Percentiles rank a stretch among this genome's conserved stretches.
Conservation (phyloP, 2,797 vertebrate genomes). For the Semotilus atromaculatus region DNA sequence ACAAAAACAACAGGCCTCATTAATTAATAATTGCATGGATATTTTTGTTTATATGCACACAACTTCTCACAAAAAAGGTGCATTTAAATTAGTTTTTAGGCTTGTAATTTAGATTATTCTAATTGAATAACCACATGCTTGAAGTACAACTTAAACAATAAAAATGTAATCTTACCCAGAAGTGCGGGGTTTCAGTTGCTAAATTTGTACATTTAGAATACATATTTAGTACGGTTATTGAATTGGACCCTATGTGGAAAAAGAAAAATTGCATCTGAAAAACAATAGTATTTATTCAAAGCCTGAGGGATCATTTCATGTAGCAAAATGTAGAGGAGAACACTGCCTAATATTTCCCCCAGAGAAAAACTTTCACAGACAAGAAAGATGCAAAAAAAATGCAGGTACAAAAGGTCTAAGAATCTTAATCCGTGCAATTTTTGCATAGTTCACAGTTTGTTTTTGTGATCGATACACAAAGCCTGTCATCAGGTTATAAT, state of each 20-base stretch:
- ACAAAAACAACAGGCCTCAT: not conserved
- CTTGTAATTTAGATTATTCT: not conserved
- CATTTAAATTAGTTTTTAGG: not conserved
- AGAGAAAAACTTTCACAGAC: not conserved
- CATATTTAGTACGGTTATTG: not conserved
- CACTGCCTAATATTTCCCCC: not conserved
- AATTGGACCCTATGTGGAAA: not conserved
- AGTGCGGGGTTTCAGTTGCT: not conserved
- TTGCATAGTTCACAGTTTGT: conserved; percentile 45
- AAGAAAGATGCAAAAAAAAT: conserved; percentile 9
- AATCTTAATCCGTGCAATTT: not conserved
- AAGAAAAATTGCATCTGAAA: not conserved
- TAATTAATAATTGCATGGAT: not conserved
- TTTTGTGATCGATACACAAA: conserved; percentile 5
- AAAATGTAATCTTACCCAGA: not conserved
- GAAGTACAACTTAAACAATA: not conserved
- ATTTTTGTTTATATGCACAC: not conserved
- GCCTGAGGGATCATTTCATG: not conserved
- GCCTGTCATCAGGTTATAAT: not conserved
- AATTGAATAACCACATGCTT: not conserved
- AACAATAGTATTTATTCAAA: conserved; percentile 21
- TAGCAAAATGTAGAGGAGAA: conserved; percentile 11
- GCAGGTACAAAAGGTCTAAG: not conserved
- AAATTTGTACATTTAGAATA: not conserved
- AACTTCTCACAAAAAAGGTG: not conserved